Percentiles rank a stretch among this genome's conserved stretches.
Conservation (phyloP, 2,797 vertebrate genomes). For the Caiman crocodilus region DNA sequence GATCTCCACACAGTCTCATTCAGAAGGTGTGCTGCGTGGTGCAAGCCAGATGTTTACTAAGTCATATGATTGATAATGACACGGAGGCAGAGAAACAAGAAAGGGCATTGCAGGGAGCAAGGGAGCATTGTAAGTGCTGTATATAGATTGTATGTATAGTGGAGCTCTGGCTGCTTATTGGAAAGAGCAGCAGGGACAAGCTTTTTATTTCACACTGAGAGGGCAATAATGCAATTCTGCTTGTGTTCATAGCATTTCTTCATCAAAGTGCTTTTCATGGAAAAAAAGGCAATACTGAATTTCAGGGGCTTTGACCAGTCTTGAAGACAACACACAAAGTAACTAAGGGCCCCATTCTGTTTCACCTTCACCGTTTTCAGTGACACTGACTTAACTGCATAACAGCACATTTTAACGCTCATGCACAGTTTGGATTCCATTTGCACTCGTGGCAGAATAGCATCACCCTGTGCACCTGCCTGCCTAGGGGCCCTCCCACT, state of each 20-base stretch:
- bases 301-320: not conserved
- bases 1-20: not conserved
- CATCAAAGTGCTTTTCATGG: not conserved
- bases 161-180: not conserved
- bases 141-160: not conserved
- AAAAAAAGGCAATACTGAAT: not conserved
- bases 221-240: not conserved
- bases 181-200: not conserved
- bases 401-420: too few species aligned
- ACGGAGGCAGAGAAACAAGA: not conserved
- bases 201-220: fast-evolving
- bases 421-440: too few species aligned
- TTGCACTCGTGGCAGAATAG: too few species aligned
- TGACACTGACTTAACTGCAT: too few species aligned
- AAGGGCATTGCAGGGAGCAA: not conserved
- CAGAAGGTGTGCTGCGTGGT: not conserved
- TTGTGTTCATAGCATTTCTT: not conserved
- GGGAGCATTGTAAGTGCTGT: not conserved
- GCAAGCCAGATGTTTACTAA: not conserved
- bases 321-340: not conserved
- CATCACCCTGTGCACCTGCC: too few species aligned
- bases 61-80: not conserved
- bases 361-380: not conserved
- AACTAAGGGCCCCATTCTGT: not conserved
- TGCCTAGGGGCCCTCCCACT: too few species aligned